Percentiles rank a stretch among this genome's conserved stretches.
These are phyloP conservation scores for Dicrurus megarhynchus DNA, from an alignment of 2,113 vertebrate species.

Conservation along the genomic window DNA sequence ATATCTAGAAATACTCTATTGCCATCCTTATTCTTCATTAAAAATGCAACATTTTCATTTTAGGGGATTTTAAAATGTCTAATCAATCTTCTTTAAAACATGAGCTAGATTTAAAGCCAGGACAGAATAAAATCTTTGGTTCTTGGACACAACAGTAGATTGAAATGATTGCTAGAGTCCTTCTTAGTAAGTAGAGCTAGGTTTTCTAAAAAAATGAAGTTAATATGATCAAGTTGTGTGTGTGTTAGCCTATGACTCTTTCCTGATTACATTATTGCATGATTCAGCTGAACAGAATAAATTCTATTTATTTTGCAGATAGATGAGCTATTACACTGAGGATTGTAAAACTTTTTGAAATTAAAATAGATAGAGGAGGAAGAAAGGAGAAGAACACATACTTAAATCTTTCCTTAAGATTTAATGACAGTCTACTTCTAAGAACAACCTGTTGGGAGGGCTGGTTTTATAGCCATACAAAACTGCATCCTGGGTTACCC, in stretches of 20 bases:
- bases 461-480: not conserved
- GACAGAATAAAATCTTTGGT: not conserved
- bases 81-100: conserved; percentile 28
- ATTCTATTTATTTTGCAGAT: not conserved
- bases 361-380: conserved; percentile 1
- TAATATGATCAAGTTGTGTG: not conserved
- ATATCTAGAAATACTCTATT: not conserved
- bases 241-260: not conserved
- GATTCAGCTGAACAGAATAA: not conserved
- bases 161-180: not conserved
- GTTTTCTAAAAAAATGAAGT: not conserved
- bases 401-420: conserved; percentile 33
- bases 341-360: conserved; percentile 1
- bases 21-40: conserved; percentile 34
- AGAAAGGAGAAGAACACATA: not conserved
- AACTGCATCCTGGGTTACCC: not conserved
- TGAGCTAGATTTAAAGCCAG: not conserved
- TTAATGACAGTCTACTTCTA: not conserved
- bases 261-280: not conserved
- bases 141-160: not conserved
- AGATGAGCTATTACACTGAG: not conserved
- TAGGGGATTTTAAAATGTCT: conserved; percentile 16
- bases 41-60: conserved; percentile 45
- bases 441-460: not conserved
- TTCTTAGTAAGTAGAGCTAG: not conserved